A percentile compares a stretch with the other conserved stretches of the same genome.
phyloP scores from a whole-genome alignment of 2,888 invertebrate genomes.

The Noctuana brunneofusca region DNA sequence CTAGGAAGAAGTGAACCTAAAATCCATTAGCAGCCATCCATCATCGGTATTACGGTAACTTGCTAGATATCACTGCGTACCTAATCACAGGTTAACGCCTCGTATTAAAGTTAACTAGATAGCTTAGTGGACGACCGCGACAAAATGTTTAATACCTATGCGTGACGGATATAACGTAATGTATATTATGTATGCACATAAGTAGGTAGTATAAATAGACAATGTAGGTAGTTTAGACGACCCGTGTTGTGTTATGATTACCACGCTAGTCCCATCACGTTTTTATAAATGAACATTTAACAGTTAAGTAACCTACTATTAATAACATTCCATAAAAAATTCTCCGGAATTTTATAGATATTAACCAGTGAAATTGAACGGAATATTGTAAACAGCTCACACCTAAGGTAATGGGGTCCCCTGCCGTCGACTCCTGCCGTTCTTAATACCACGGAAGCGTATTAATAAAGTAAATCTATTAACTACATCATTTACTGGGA shows the following conservation, averaged over 20 bases:
- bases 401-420: slow-evolving; percentile 51
- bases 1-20: slow-evolving; percentile 3
- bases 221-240: too few species aligned
- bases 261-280: too few species aligned
- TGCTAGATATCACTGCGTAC: slow-evolving; percentile 1
- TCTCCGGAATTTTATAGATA: not conserved
- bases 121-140: not conserved
- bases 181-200: too few species aligned
- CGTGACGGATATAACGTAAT: too few species aligned
- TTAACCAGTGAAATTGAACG: slow-evolving; percentile 2
- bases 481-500: slow-evolving; percentile 6
- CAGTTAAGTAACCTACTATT: not conserved
- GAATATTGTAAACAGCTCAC: slow-evolving; percentile 33
- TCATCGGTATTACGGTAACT: slow-evolving; percentile 6
- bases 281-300: not conserved
- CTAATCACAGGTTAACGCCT: slow-evolving; percentile 1
- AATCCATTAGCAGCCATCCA: slow-evolving; percentile 2
- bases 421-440: slow-evolving; percentile 56
- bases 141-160: slow-evolving; percentile 1
- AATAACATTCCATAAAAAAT: slow-evolving; percentile 1
- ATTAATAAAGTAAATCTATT: slow-evolving; percentile 31
- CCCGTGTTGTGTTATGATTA: too few species aligned
- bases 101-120: slow-evolving; percentile 7
- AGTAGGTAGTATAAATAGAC: too few species aligned
- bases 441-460: slow-evolving; percentile 36